These are phyloP conservation scores for Petrolisthes manimaculis DNA, from an alignment of 2,888 invertebrate genomes.

Conservation along the genomic window DNA sequence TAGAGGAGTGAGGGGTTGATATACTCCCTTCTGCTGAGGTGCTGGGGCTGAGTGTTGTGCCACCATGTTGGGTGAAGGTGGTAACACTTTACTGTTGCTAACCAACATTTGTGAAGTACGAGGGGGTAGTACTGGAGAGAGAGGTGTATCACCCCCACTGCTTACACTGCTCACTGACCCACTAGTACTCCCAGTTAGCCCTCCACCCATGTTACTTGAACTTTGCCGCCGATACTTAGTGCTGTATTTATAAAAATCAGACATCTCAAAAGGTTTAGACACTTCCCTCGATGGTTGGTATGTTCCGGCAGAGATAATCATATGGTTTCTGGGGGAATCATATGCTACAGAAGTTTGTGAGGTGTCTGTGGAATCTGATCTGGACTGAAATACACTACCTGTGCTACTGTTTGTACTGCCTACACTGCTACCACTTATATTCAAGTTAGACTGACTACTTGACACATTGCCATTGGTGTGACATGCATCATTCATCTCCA, in stretches of 20 bases:
- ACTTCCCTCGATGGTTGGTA: slow-evolving; percentile 77
- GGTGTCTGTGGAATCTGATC: slow-evolving; percentile 46
- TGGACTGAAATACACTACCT: slow-evolving; percentile 55
- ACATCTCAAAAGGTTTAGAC: slow-evolving; percentile 97
- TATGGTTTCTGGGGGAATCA: slow-evolving; percentile 86
- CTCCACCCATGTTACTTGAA: slow-evolving; percentile 67
- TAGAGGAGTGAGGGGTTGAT: slow-evolving; percentile 73
- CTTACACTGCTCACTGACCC: slow-evolving; percentile 59
- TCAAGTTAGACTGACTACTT: slow-evolving; percentile 55
- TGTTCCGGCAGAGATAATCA: slow-evolving; percentile 84
- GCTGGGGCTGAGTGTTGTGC: slow-evolving; percentile 64
- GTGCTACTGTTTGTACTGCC: slow-evolving; percentile 57
- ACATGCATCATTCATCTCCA: slow-evolving; percentile 53
- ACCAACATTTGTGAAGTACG: slow-evolving; percentile 56
- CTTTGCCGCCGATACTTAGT: slow-evolving; percentile 85
- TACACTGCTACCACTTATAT: slow-evolving; percentile 59
- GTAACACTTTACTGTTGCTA: slow-evolving; percentile 43
- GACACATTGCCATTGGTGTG: slow-evolving; percentile 47
- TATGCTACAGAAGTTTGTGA: slow-evolving; percentile 72
- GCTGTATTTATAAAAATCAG: slow-evolving; percentile 97
- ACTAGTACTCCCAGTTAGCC: slow-evolving; percentile 52
- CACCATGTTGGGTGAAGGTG: slow-evolving; percentile 62
- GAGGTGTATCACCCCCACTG: slow-evolving; percentile 53
- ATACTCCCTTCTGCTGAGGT: slow-evolving; percentile 70
- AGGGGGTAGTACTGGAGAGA: slow-evolving; percentile 62